Evolutionary conservation across 2,888 invertebrate genomes (phyloP), one percentile per base, ranked within the genome.

Genomic region (Anthophora plumipes): DNA sequence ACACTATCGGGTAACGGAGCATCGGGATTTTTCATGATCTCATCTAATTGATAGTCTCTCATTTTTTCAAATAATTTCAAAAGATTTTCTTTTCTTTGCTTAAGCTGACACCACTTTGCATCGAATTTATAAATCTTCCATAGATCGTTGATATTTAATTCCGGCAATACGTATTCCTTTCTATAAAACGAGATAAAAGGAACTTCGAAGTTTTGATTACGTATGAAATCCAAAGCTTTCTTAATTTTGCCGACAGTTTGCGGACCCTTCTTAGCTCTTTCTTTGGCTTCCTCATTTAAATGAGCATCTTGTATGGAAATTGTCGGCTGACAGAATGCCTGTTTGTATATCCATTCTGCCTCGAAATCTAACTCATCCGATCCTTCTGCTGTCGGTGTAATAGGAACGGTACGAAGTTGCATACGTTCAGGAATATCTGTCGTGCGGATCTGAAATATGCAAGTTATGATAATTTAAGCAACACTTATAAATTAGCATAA

Each of bases 171-270:
- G 89, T 98, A 98, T 93, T 99, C 99, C 93, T 99, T 99, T 39
- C 99, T 96, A 92, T 99, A 99, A 94, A 99, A 99, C 0, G 98
- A 98, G 89, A 99, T 99, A 93, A 99, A 99, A 0, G 99, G 99
- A 55, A 99, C 99, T 94, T 99, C 99, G 85, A 98, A 94, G 63
- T 97, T 97, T 91, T 99, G 98, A 92, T 98, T 99, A 54, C 99
- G 94, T 96, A 99, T 99, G 91, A 99, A 99, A 91, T 99, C 98
- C 31, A 99, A 94, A 0, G 98, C 98, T 93, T 98, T 98, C 60
- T 97, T 96, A 68, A 99, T 99, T 94, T 99, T 99, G n/a, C 96
- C 96, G 25, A 98, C 95, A 0, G 97, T 96, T 94, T 93, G 96
- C 85, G 93, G 96, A 84, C 94, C 97, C 94, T 96, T 96, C 7